Conservation (phyloP, 2,888 invertebrate genomes). For the Anorthoa munda region DNA sequence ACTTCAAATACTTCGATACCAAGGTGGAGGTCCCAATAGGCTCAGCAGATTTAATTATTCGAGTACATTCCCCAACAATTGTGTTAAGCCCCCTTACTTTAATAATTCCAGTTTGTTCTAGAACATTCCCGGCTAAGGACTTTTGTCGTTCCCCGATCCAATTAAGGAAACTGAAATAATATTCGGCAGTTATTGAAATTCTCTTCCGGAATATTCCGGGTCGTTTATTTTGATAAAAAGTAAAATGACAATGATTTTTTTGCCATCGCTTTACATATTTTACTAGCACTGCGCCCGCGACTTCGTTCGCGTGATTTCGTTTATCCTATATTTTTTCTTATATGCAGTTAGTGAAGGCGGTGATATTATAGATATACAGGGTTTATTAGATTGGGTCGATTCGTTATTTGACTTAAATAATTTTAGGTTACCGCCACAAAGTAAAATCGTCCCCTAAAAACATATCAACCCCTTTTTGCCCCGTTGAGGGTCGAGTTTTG, state of each 20-base stretch:
- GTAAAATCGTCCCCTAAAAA: too few relatives aligned
- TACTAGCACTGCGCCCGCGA: too few relatives aligned
- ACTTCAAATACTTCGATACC: constrained; percentile 24
- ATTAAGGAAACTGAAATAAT: constrained; percentile 57
- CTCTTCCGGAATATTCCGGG: constrained; percentile 22
- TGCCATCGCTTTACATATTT: too few relatives aligned
- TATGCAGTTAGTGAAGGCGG: too few relatives aligned
- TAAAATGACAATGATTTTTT: neutral
- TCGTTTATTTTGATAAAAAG: constrained; percentile 19
- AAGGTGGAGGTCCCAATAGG: constrained; percentile 38
- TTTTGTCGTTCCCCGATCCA: constrained; percentile 55
- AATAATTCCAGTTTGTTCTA: constrained; percentile 56
- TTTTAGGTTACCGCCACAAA: too few relatives aligned
- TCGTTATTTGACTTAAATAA: too few relatives aligned
- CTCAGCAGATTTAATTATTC: constrained; percentile 55
- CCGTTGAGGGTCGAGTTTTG: too few relatives aligned
- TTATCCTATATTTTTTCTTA: too few relatives aligned
- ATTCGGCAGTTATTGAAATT: constrained; percentile 43
- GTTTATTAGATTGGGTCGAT: too few relatives aligned
- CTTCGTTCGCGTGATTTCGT: too few relatives aligned
- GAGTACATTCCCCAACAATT: constrained; percentile 39
- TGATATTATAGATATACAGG: too few relatives aligned
- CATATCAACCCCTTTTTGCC: too few relatives aligned
- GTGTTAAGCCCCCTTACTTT: constrained; percentile 53
- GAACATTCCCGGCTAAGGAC: constrained; percentile 41